These are phyloP conservation scores for Eucidaris tribuloides DNA, from an alignment of 35 echinoderm and acorn worm genomes.

Conservation along the genomic window DNA sequence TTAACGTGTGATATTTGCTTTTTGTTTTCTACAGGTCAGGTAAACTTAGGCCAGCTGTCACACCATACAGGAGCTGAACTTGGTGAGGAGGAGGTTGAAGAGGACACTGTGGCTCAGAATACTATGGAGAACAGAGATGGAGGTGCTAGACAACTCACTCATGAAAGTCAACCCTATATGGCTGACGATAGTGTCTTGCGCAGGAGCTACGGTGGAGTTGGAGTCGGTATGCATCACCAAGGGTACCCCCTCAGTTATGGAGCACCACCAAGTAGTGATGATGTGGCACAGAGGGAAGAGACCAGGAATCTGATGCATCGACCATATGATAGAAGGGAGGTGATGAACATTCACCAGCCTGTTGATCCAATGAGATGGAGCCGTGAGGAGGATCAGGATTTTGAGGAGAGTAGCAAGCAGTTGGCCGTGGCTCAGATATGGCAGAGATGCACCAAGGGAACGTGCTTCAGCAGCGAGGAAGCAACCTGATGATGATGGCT, in stretches of 20 bases:
- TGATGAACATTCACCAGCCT: constrained; percentile 21
- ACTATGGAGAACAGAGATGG: constrained; percentile 14
- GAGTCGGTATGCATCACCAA: not conserved
- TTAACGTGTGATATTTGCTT: not conserved
- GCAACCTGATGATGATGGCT: constrained; percentile 31
- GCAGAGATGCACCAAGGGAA: constrained; percentile 27
- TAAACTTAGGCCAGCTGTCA: not conserved
- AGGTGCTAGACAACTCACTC: constrained; percentile 12
- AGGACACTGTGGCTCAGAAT: not conserved
- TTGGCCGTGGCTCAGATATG: constrained; percentile 22
- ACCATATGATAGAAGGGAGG: not conserved
- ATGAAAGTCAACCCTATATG: not conserved
- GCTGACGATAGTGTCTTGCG: not conserved
- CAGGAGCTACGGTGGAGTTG: constrained; percentile 17
- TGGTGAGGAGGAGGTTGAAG: not conserved
- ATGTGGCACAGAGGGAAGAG: not conserved
- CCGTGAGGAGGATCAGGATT: not conserved
- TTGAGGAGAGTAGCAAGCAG: constrained; percentile 18
- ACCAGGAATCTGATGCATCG: constrained; percentile 2
- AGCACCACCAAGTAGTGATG: not conserved
- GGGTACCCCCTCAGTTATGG: not conserved
- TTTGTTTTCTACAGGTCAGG: constrained; percentile 1
- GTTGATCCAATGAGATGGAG: constrained; percentile 18
- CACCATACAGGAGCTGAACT: not conserved
- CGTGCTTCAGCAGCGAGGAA: constrained; percentile 16